phyloP scores from a whole-genome alignment of 2,888 invertebrate genomes.

The Drosophila colorata region DNA sequence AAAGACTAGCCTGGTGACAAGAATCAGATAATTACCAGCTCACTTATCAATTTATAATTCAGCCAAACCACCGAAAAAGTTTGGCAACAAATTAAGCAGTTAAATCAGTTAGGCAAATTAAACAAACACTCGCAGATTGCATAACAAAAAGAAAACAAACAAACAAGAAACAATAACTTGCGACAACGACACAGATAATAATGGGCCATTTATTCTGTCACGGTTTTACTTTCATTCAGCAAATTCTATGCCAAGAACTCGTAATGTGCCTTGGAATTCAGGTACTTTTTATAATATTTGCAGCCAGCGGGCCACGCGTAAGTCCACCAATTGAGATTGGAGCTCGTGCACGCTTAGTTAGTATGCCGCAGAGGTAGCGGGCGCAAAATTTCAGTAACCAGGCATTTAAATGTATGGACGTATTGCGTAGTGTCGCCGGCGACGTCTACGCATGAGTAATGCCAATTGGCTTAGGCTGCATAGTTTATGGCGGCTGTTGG shows the following conservation, averaged over 20 bases:
- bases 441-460: conserved; percentile 69
- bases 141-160: conserved; percentile 11
- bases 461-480: conserved; percentile 48
- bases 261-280: conserved; percentile 36
- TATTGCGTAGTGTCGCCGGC: conserved; percentile 63
- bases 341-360: conserved; percentile 31
- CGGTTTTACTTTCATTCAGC: conserved; percentile 64
- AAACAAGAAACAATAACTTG: background rate
- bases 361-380: conserved; percentile 47
- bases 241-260: conserved; percentile 44
- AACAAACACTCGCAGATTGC: conserved; percentile 32
- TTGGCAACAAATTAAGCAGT: background rate
- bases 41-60: conserved; percentile 5
- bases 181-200: conserved; percentile 3
- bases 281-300: conserved; percentile 23
- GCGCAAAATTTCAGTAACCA: conserved; percentile 40
- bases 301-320: conserved; percentile 35
- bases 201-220: conserved; percentile 2
- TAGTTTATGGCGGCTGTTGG: conserved; percentile 27
- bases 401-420: conserved; percentile 53
- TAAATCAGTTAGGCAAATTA: conserved; percentile 23
- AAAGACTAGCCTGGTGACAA: background rate
- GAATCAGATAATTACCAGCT: background rate
- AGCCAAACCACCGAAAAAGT: background rate
- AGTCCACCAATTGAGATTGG: conserved; percentile 6